Evolutionary conservation across 2,113 vertebrate genomes (phyloP).

Genomic region (Stigmatopora argus): DNA sequence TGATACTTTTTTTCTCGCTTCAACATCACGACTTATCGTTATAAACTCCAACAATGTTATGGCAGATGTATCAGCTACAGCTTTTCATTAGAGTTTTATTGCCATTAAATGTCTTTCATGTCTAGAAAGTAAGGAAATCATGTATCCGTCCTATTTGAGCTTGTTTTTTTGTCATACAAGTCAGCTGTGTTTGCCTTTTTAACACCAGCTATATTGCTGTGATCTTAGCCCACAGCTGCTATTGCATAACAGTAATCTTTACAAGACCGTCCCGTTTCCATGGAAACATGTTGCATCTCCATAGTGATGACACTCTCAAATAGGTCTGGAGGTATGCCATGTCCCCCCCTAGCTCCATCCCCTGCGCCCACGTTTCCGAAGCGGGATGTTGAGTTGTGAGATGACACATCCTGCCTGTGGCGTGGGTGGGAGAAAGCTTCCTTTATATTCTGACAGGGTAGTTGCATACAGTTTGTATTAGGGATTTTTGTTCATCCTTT

Average conservation of each 20-base stretch:
- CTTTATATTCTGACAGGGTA: neutral
- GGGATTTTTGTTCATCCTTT: neutral
- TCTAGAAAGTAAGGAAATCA: neutral
- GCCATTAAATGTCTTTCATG: neutral
- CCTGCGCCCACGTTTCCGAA: slow-evolving; percentile 36
- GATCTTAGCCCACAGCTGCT: slow-evolving; percentile 42
- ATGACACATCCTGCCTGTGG: neutral
- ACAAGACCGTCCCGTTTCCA: slow-evolving; percentile 60
- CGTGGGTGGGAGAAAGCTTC: slow-evolving; percentile 1
- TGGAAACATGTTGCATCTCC: slow-evolving; percentile 66
- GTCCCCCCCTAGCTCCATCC: neutral
- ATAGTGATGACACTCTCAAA: slow-evolving; percentile 52
- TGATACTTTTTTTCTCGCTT: neutral
- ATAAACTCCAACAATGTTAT: neutral
- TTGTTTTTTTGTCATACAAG: neutral
- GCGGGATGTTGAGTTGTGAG: slow-evolving; percentile 17
- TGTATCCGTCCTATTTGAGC: neutral
- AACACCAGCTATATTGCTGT: slow-evolving; percentile 13
- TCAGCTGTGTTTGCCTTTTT: slow-evolving; percentile 6
- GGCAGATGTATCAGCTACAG: neutral
- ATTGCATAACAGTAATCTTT: slow-evolving; percentile 55
- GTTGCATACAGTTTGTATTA: neutral
- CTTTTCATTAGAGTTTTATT: neutral
- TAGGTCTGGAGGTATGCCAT: slow-evolving; percentile 26
- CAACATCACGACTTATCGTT: neutral